Percentiles rank a stretch among this genome's conserved stretches.
phyloP scores from a whole-genome alignment of 2,797 vertebrate genomes.

The Echiichthys vipera region DNA sequence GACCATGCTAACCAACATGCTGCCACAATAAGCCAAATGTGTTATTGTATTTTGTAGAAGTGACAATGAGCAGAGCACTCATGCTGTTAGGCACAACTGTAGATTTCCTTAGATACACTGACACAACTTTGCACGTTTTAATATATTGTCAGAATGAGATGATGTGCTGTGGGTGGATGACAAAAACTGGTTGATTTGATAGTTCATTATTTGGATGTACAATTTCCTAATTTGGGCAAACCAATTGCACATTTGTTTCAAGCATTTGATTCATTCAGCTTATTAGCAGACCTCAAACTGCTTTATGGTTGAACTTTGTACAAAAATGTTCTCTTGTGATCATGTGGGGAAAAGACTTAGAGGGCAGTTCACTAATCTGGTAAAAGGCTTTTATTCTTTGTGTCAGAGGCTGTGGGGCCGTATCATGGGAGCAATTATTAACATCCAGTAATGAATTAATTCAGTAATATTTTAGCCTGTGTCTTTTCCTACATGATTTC shows the following conservation, averaged over 20 bases:
- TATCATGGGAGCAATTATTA: constrained; percentile 26
- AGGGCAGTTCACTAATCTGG: constrained; percentile 14
- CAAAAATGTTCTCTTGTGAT: constrained; percentile 13
- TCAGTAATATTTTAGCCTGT: too few relatives aligned
- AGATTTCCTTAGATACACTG: constrained; percentile 44
- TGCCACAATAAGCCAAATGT: constrained; percentile 37
- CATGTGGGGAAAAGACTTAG: not conserved
- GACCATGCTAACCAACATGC: too few relatives aligned
- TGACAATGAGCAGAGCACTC: constrained; percentile 25
- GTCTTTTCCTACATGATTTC: constrained; percentile 1
- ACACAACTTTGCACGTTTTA: constrained; percentile 29
- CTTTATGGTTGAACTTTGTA: not conserved
- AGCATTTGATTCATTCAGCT: not conserved
- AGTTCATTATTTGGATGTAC: not conserved
- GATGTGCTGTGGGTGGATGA: constrained; percentile 2
- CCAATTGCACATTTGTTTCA: constrained; percentile 9
- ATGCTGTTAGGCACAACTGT: constrained; percentile 33
- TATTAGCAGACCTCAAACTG: not conserved
- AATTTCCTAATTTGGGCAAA: constrained; percentile 14
- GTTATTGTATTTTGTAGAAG: constrained; percentile 39
- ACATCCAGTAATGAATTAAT: constrained; percentile 28
- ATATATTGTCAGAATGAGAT: constrained; percentile 5
- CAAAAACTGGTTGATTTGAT: constrained; percentile 13
- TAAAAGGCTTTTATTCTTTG: constrained; percentile 28
- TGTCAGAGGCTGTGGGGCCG: not conserved